Conservation (phyloP, 2,888 invertebrate species). For the Hermodice carunculata region DNA sequence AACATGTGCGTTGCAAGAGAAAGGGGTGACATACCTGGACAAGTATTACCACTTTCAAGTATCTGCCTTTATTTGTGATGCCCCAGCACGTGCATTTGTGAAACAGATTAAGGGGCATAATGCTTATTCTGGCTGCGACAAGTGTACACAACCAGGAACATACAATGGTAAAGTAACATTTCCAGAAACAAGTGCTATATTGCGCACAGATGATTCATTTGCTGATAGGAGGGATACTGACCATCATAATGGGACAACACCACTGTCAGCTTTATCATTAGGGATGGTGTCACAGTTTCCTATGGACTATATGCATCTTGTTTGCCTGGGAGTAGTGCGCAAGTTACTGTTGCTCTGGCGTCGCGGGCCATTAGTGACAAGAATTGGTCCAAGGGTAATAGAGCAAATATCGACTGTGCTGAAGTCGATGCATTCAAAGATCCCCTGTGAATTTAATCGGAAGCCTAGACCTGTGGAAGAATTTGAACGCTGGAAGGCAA, state of each 20-base stretch:
- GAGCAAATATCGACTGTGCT: constrained; percentile 20
- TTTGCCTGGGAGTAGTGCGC: constrained; percentile 53
- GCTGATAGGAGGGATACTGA: not conserved
- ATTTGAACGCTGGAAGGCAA: constrained; percentile 51
- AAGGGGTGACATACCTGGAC: too few relatives aligned
- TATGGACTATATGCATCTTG: constrained; percentile 61
- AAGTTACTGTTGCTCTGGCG: constrained; percentile 40
- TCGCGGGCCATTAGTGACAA: constrained; percentile 34
- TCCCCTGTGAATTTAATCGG: constrained; percentile 46
- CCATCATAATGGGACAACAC: not conserved
- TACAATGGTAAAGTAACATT: too few relatives aligned
- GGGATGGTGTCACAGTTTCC: too few relatives aligned
- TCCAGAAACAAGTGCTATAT: too few relatives aligned
- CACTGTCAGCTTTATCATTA: constrained; percentile 24
- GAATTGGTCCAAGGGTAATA: constrained; percentile 12
- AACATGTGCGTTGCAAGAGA: too few relatives aligned
- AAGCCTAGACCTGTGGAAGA: constrained; percentile 42
- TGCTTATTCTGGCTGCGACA: too few relatives aligned
- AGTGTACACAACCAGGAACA: too few relatives aligned
- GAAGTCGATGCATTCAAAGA: constrained; percentile 2
- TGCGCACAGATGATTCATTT: not conserved
- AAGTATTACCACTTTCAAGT: too few relatives aligned
- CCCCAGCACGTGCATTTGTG: too few relatives aligned
- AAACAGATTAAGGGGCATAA: too few relatives aligned
- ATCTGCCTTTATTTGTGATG: too few relatives aligned